Evolutionary conservation across 2,888 invertebrate species (phyloP).

Genomic region (Eristalis intricaria): DNA sequence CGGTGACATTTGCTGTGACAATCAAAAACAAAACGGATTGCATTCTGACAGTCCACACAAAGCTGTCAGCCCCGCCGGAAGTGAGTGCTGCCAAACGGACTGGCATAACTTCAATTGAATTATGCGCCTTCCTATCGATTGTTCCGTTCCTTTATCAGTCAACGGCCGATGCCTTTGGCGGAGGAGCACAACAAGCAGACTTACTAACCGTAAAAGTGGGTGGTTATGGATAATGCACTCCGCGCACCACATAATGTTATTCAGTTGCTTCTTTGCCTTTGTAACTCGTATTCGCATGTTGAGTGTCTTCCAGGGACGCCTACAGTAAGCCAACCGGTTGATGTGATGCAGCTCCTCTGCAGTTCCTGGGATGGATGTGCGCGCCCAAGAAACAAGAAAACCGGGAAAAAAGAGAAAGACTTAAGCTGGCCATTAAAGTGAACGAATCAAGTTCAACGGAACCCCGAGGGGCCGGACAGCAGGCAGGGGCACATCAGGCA

Average conservation of each 20-base stretch:
- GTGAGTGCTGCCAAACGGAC: neutral
- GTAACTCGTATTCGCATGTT: neutral
- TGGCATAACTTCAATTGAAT: neutral
- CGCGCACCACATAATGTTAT: conserved; percentile 16
- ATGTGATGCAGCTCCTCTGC: neutral
- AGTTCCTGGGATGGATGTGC: conserved; percentile 22
- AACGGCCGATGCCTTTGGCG: conserved; percentile 11
- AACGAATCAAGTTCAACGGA: conserved; percentile 67
- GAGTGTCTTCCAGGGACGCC: conserved; percentile 31
- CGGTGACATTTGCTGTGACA: neutral
- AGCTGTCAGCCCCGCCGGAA: neutral
- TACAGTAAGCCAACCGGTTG: conserved; percentile 62
- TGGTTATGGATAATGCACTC: conserved; percentile 60
- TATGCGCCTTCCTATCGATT: neutral
- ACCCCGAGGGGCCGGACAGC: conserved; percentile 10
- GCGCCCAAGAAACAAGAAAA: conserved; percentile 28
- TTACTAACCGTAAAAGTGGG: conserved; percentile 58
- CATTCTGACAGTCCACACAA: neutral
- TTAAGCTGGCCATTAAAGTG: conserved; percentile 38
- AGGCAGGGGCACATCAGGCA: conserved; percentile 9
- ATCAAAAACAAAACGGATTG: neutral
- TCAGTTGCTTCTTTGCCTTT: conserved; percentile 25
- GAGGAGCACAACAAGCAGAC: neutral
- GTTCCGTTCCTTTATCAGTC: conserved; percentile 37
- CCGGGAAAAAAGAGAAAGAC: conserved; percentile 6